phyloP scores from a whole-genome alignment of 2,888 invertebrate genomes.

The Callosobruchus maculatus region DNA sequence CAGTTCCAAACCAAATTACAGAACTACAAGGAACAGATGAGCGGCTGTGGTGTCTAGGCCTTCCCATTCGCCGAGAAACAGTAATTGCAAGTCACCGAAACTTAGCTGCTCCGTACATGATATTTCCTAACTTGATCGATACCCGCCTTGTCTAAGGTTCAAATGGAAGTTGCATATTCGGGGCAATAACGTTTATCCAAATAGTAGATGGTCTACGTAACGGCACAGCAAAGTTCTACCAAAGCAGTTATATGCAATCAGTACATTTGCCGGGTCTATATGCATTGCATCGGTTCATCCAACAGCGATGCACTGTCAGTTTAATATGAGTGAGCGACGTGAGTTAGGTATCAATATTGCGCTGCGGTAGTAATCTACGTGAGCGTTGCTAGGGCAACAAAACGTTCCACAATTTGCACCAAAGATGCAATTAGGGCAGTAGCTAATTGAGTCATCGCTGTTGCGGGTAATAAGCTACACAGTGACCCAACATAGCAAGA shows the following conservation, averaged over 20 bases:
- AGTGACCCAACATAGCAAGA: too few species aligned
- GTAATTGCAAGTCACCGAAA: neutral
- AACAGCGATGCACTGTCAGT: neutral
- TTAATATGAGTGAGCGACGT: neutral
- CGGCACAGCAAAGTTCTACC: neutral
- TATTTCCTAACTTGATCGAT: neutral
- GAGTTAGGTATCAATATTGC: neutral
- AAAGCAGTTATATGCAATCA: neutral
- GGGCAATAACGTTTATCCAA: neutral
- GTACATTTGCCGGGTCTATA: neutral
- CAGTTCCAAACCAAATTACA: too few species aligned
- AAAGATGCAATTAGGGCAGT: neutral
- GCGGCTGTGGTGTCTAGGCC: neutral
- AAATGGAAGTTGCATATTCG: neutral
- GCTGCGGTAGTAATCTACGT: neutral
- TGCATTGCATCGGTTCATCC: neutral
- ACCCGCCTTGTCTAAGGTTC: neutral
- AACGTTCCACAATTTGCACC: neutral
- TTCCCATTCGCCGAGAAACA: neutral
- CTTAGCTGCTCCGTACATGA: neutral
- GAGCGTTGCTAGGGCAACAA: neutral
- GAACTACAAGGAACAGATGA: neutral
- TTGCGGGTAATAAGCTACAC: too few species aligned
- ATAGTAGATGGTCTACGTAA: neutral
- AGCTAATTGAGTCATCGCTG: neutral